These are phyloP conservation scores for Seladonia tumulorum DNA, from an alignment of 2,888 invertebrate species.

Conservation along the genomic window DNA sequence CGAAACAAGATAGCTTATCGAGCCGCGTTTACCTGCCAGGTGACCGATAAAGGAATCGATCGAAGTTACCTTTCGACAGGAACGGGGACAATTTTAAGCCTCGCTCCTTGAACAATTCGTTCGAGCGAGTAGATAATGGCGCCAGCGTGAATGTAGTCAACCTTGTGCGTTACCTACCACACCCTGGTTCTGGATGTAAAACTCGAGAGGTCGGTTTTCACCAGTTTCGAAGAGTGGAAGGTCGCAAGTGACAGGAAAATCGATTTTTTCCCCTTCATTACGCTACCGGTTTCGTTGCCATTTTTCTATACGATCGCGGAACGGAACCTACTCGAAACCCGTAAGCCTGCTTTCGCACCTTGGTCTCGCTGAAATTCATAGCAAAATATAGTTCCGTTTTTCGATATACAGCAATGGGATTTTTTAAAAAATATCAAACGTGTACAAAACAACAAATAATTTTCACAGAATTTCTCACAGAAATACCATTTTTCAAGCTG, in stretches of 20 bases:
- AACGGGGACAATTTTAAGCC: slow-evolving; percentile 68
- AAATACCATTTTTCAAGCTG: too few relatives aligned
- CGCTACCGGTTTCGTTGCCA: slow-evolving; percentile 56
- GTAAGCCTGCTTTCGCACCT: background rate
- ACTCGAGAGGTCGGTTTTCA: slow-evolving; percentile 71
- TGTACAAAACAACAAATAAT: too few relatives aligned
- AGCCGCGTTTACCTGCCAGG: background rate
- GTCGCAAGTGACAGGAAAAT: slow-evolving; percentile 73
- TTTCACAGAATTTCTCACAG: too few relatives aligned
- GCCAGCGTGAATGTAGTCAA: slow-evolving; percentile 74
- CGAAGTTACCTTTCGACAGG: slow-evolving; percentile 59
- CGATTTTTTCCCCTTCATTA: slow-evolving; percentile 59
- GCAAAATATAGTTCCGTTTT: too few relatives aligned
- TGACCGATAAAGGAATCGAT: background rate
- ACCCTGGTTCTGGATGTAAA: slow-evolving; percentile 71
- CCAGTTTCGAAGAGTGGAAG: slow-evolving; percentile 71
- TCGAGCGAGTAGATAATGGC: slow-evolving; percentile 72
- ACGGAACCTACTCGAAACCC: slow-evolving; percentile 34
- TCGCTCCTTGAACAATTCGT: slow-evolving; percentile 67
- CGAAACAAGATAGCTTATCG: background rate
- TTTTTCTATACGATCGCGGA: slow-evolving; percentile 12
- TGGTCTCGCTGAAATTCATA: background rate
- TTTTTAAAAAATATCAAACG: too few relatives aligned
- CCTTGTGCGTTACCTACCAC: slow-evolving; percentile 73
- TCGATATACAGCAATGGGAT: too few relatives aligned